Evolutionary conservation across 2,113 vertebrate genomes (phyloP).

Genomic region (Platysternon megacephalum): DNA sequence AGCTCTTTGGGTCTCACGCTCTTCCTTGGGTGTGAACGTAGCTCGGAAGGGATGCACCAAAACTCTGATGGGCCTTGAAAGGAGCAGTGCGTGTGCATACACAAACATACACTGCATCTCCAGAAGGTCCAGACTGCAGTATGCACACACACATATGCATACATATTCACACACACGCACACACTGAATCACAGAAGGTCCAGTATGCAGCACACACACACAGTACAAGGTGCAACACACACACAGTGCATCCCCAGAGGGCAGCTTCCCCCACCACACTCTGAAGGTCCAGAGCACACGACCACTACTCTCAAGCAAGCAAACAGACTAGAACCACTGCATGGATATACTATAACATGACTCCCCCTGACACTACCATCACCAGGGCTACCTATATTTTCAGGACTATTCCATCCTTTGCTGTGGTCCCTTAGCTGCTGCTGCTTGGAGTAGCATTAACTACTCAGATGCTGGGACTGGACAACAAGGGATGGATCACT

Average conservation of each 20-base stretch:
- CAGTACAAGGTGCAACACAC: not conserved
- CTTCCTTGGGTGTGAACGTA: not conserved
- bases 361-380: not conserved
- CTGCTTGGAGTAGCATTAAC: not conserved
- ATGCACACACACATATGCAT: not conserved
- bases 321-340: not conserved
- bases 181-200: not conserved
- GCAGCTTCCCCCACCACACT: fast-evolving
- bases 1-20: not conserved
- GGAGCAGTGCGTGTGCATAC: fast-evolving
- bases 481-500: not conserved
- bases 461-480: not conserved
- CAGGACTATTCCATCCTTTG: not conserved
- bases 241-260: not conserved
- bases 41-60: fast-evolving
- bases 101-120: not conserved
- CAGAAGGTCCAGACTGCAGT: fast-evolving
- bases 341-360: too few relatives aligned
- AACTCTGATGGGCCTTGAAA: not conserved
- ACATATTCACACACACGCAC: not conserved
- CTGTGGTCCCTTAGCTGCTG: not conserved
- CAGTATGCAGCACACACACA: not conserved
- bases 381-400: not conserved
- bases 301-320: fast-evolving
- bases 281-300: fast-evolving